phyloP scores from a whole-genome alignment of 2,888 invertebrate species.

The Stenoptilia bipunctidactyla region DNA sequence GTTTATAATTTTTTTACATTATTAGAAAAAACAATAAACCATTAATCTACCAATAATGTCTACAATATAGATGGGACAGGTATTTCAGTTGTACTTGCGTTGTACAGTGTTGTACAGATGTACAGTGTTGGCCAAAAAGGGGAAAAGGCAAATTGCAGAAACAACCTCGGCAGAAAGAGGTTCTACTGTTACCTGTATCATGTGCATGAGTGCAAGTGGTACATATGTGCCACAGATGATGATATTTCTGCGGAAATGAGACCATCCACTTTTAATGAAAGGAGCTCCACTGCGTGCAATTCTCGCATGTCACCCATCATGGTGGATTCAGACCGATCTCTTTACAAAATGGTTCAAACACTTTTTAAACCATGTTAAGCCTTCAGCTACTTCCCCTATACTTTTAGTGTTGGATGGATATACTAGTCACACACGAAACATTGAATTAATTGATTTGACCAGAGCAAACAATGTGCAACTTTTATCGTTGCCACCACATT shows the following conservation, averaged over 20 bases:
- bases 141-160: conserved; percentile 29
- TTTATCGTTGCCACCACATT: conserved; percentile 11
- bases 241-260: conserved; percentile 19
- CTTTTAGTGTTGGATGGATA: conserved; percentile 12
- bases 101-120: too few relatives aligned
- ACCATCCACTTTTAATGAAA: conserved; percentile 13
- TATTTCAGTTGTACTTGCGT: conserved; percentile 24
- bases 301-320: conserved; percentile 10
- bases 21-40: conserved; percentile 5
- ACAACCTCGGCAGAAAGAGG: conserved; percentile 30
- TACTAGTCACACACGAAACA: conserved; percentile 10
- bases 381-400: conserved; percentile 9
- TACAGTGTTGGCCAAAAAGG: conserved; percentile 23
- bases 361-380: conserved; percentile 12
- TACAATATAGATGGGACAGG: conserved; percentile 36
- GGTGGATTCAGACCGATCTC: conserved; percentile 13
- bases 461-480: conserved; percentile 9
- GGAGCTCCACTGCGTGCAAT: conserved; percentile 17
- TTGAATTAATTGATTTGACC: conserved; percentile 10
- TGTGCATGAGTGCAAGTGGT: conserved; percentile 17
- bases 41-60: conserved; percentile 17
- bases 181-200: conserved; percentile 16
- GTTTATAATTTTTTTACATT: conserved; percentile 11
- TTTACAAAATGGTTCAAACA: conserved; percentile 16
- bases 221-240: conserved; percentile 19